Percentiles rank a stretch among this genome's conserved stretches.
Evolutionary conservation across 2,113 vertebrate species (phyloP).

Genomic region (Sclerurus mexicanus): DNA sequence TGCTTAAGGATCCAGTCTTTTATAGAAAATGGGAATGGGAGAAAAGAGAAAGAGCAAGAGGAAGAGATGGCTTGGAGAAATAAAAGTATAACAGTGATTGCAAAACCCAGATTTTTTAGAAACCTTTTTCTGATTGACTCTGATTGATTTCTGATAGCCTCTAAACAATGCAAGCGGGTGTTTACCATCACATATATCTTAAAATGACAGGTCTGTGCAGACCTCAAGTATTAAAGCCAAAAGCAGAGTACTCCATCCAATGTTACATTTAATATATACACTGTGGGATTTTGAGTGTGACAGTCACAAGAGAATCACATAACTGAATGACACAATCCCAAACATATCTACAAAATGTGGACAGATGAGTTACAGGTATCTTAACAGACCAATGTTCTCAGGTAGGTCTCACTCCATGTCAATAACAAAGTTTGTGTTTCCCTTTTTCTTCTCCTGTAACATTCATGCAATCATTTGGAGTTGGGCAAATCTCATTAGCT

Average conservation of each 20-base stretch:
- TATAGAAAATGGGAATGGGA: not conserved
- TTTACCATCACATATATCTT: not conserved
- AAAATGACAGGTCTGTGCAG: not conserved
- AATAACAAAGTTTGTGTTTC: not conserved
- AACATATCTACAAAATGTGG: not conserved
- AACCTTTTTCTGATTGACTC: not conserved
- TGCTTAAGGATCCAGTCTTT: not conserved
- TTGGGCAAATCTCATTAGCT: not conserved
- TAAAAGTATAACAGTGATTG: no score
- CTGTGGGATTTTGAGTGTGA: not conserved
- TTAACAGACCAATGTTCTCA: not conserved
- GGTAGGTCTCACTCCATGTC: not conserved
- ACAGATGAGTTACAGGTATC: not conserved
- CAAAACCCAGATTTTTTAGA: not conserved
- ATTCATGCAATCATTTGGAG: not conserved
- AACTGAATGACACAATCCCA: not conserved
- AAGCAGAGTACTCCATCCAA: not conserved
- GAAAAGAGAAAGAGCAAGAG: not conserved
- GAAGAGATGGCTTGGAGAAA: not conserved
- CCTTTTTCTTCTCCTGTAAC: not conserved
- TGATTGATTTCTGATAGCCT: no score
- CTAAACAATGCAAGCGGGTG: not conserved
- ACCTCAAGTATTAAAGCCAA: not conserved
- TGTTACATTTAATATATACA: rapidly evolving
- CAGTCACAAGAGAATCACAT: not conserved